A percentile compares a stretch with the other conserved stretches of the same genome.
Conservation (phyloP, 1,140 invertebrate genomes). For the Lordiphosa clarofinis region DNA sequence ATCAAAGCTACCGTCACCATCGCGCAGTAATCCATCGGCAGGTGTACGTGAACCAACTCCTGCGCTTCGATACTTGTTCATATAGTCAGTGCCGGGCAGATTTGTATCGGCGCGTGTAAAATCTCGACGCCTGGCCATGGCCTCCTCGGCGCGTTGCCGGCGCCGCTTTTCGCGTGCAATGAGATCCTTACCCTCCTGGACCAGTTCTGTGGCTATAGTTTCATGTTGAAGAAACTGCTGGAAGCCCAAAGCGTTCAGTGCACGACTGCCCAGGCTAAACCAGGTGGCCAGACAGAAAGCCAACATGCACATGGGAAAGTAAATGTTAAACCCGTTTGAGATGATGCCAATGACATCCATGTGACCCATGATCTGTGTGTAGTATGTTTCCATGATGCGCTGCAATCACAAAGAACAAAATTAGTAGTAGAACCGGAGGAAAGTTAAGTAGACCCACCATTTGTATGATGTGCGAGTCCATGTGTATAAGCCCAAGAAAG, state of each 20-base stretch:
- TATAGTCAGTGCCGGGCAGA: conserved; percentile 79
- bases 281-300: conserved; percentile 96
- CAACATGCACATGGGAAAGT: conserved; percentile 98
- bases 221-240: conserved; percentile 97
- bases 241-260: conserved; percentile 94
- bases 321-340: conserved; percentile 99
- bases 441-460: conserved; percentile 65
- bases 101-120: conserved; percentile 83
- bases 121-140: conserved; percentile 86
- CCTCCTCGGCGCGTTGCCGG: conserved; percentile 89
- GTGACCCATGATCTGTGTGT: conserved; percentile 97
- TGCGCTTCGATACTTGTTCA: conserved; percentile 80
- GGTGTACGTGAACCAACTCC: conserved; percentile 56
- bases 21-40: conserved; percentile 74
- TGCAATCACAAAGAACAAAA: conserved; percentile 83
- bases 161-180: conserved; percentile 92
- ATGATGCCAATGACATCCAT: conserved; percentile 99
- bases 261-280: conserved; percentile 94
- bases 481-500: conserved; percentile 97
- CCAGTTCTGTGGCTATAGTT: conserved; percentile 94
- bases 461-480: conserved; percentile 98
- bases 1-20: conserved; percentile 66
- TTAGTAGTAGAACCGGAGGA: neutral
- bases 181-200: conserved; percentile 95
- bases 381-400: conserved; percentile 75